Percentiles rank a stretch among this genome's conserved stretches.
These are phyloP conservation scores for Dasypus novemcinctus DNA, from an alignment of 2,113 vertebrate genomes.

Conservation along the genomic window DNA sequence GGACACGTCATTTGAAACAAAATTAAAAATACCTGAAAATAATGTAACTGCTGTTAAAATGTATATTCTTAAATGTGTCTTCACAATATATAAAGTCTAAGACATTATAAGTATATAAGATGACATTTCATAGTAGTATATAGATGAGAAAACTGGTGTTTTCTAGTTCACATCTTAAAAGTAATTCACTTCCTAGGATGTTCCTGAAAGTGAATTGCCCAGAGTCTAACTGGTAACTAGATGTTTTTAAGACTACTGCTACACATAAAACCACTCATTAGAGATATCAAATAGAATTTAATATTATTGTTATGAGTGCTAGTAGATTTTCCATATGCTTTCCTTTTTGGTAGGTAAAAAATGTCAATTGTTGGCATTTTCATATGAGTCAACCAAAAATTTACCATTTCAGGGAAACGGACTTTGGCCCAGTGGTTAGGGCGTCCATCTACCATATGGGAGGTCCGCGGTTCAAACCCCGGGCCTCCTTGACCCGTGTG, in stretches of 20 bases:
- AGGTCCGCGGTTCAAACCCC: no score
- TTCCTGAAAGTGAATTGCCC: background rate
- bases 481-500: no score
- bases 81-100: background rate
- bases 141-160: background rate
- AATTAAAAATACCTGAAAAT: background rate
- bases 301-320: background rate
- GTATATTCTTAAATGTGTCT: background rate
- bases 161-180: background rate
- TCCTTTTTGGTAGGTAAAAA: background rate
- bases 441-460: no score
- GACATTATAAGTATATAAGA: background rate
- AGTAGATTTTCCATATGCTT: background rate
- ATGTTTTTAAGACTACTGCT: background rate
- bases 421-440: no score
- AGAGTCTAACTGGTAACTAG: background rate
- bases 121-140: background rate
- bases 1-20: background rate
- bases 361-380: background rate
- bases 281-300: background rate
- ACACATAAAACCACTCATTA: background rate
- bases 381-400: background rate
- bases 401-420: background rate
- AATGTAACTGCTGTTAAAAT: background rate
- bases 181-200: background rate